Conservation (phyloP, 2,797 vertebrate species). For the Spea hammondii region DNA sequence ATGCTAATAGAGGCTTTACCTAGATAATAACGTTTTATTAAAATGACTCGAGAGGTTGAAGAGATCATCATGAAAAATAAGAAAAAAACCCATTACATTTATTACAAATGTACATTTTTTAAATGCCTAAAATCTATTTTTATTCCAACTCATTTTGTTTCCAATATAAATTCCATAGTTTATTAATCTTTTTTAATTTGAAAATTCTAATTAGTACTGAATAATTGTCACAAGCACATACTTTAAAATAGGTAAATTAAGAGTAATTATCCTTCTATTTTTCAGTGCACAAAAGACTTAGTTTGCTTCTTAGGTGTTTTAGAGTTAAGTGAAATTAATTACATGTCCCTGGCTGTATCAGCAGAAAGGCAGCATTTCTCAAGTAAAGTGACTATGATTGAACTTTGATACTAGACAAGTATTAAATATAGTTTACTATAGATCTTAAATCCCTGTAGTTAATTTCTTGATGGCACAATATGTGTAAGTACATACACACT, state of each 20-base stretch:
- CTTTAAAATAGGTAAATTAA: constrained; percentile 45
- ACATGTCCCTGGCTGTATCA: constrained; percentile 22
- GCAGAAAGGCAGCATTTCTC: constrained; percentile 10
- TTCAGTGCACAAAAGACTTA: constrained; percentile 38
- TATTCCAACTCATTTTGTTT: constrained; percentile 18
- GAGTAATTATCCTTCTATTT: constrained; percentile 48
- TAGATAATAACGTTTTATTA: no score
- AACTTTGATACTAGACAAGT: not conserved
- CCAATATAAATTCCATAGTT: not conserved
- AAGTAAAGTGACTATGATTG: not conserved
- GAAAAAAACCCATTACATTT: no score
- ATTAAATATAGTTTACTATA: not conserved
- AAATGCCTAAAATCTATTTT: constrained; percentile 3
- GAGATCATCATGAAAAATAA: no score
- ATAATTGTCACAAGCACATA: constrained; percentile 29
- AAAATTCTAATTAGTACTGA: constrained; percentile 39
- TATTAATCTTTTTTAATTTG: constrained; percentile 31
- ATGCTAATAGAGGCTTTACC: no score
- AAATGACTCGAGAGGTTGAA: no score
- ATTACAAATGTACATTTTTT: constrained; percentile 17
- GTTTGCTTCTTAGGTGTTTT: constrained; percentile 25
- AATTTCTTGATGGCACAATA: no score
- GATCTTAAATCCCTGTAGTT: no score
- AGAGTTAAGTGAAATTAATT: constrained; percentile 38
- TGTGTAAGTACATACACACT: no score